A percentile compares a stretch with the other conserved stretches of the same genome.
phyloP scores from a whole-genome alignment of 2,888 invertebrate species.

The Drosophila nigricruria region DNA sequence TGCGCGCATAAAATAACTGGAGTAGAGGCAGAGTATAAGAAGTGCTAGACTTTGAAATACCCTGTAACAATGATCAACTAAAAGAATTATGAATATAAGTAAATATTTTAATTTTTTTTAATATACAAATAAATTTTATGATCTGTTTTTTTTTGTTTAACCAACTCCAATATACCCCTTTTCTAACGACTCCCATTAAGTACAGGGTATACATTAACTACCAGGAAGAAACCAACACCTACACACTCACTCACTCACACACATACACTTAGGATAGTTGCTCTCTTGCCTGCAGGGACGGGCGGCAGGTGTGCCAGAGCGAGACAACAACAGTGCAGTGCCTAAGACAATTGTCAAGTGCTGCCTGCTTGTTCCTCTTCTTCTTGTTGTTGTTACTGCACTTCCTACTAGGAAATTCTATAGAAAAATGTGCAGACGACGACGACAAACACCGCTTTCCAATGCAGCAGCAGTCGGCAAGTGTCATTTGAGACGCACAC shows the following conservation, averaged over 20 bases:
- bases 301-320: slow-evolving; percentile 63
- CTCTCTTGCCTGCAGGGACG: slow-evolving; percentile 20
- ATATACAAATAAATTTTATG: too few species aligned
- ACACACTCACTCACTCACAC: slow-evolving; percentile 10
- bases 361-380: slow-evolving; percentile 15
- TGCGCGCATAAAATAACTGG: slow-evolving; percentile 56
- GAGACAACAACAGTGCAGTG: slow-evolving; percentile 47
- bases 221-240: slow-evolving; percentile 46
- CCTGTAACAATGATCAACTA: not conserved
- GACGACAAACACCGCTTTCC: slow-evolving; percentile 22
- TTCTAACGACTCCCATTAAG: not conserved
- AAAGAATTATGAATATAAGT: too few species aligned
- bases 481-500: slow-evolving; percentile 75
- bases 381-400: slow-evolving; percentile 53
- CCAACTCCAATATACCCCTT: not conserved
- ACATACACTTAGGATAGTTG: slow-evolving; percentile 8
- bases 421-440: slow-evolving; percentile 64
- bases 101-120: too few species aligned
- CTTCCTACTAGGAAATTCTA: slow-evolving; percentile 77
- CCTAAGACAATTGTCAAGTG: slow-evolving; percentile 70
- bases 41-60: not conserved
- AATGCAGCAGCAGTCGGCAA: slow-evolving; percentile 61
- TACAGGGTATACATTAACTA: slow-evolving; percentile 1
- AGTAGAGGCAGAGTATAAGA: slow-evolving; percentile 10
- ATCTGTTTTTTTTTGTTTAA: too few species aligned